phyloP scores from a whole-genome alignment of 1,140 invertebrate species.

The Sycophaga agraensis region DNA sequence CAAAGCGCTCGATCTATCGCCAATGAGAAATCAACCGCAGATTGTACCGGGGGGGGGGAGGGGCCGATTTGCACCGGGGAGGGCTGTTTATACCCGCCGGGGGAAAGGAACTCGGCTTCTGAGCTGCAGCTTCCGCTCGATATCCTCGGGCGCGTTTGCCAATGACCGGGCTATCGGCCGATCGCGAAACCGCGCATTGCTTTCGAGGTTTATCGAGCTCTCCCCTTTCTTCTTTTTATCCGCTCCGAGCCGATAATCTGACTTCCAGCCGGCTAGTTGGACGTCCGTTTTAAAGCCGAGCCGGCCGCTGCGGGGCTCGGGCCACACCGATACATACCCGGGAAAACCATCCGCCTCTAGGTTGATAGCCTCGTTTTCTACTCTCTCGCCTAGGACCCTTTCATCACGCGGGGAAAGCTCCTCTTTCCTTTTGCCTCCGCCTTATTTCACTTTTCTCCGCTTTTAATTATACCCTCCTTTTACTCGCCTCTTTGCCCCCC shows the following conservation, averaged over 20 bases:
- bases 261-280: background rate
- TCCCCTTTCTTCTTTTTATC: background rate
- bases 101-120: too few species aligned
- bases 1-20: too few species aligned
- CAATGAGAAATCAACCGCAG: too few species aligned
- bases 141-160: constrained; percentile 15
- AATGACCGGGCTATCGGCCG: background rate
- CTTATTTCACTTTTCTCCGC: too few species aligned
- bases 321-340: constrained; percentile 24
- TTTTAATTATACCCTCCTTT: too few species aligned
- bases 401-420: background rate
- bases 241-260: constrained; percentile 31
- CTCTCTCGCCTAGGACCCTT: background rate
- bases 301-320: too few species aligned
- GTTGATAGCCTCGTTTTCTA: background rate
- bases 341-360: too few species aligned
- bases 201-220: constrained; percentile 42
- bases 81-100: too few species aligned
- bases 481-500: too few species aligned
- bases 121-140: constrained; percentile 27
- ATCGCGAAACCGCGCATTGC: constrained; percentile 27
- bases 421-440: background rate
- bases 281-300: constrained; percentile 39
- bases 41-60: too few species aligned
- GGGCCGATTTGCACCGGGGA: too few species aligned